A percentile compares a stretch with the other conserved stretches of the same genome.
Conservation (phyloP, 2,888 invertebrate genomes). For the Pollenia griseotomentosa region DNA sequence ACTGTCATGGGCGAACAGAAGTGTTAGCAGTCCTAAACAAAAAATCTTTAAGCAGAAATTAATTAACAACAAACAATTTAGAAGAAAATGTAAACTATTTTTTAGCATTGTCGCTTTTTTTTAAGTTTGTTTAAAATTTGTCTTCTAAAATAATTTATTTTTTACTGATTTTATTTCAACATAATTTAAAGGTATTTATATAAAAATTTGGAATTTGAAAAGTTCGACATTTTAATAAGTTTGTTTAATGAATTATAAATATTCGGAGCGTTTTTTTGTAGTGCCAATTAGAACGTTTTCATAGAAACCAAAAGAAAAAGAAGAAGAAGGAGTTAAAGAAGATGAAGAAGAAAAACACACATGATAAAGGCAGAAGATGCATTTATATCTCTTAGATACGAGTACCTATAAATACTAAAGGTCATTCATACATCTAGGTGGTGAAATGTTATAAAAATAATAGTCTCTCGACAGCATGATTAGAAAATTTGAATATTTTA, state of each 20-base stretch:
- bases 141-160: background rate
- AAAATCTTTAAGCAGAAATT: conserved; percentile 40
- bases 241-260: background rate
- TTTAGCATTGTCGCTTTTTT: conserved; percentile 9
- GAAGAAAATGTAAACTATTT: background rate
- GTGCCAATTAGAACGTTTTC: background rate
- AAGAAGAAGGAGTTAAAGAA: conserved; percentile 12
- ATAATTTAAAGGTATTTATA: conserved; percentile 65
- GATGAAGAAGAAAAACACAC: conserved; percentile 1
- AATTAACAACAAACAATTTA: conserved; percentile 3
- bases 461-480: background rate
- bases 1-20: conserved; percentile 33
- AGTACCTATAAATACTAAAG: background rate
- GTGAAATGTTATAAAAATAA: conserved; percentile 8
- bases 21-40: background rate
- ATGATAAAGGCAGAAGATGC: background rate
- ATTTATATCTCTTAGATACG: background rate
- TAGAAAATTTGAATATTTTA: conserved; percentile 5
- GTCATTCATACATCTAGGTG: background rate
- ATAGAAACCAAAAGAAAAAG: background rate
- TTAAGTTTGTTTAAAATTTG: conserved; percentile 14
- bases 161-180: conserved; percentile 53
- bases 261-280: conserved; percentile 25
- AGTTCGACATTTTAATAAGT: no score
- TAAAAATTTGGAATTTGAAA: conserved; percentile 49